Evolutionary conservation across 2,113 vertebrate species (phyloP).

Genomic region (Dunckerocampus dactyliophorus): DNA sequence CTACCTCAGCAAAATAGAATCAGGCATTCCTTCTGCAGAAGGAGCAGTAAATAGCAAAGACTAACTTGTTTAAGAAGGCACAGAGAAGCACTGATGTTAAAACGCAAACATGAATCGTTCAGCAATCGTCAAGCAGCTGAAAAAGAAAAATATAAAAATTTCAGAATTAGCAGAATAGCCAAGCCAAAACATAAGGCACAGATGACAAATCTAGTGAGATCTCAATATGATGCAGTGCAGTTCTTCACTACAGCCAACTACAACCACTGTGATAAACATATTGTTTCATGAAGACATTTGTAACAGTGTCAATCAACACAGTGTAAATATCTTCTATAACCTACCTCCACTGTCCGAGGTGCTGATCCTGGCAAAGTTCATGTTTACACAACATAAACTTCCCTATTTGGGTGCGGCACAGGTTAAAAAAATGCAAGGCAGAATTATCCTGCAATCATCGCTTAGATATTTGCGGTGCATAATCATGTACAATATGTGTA

Average conservation of each 20-base stretch:
- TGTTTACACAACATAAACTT: slow-evolving; percentile 3
- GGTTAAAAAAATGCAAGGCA: background rate
- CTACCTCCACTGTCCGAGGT: slow-evolving; percentile 39
- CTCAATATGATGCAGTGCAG: background rate
- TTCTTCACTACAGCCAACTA: background rate
- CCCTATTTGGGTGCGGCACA: background rate
- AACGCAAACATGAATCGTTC: background rate
- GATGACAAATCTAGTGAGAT: background rate
- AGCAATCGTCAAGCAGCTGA: background rate
- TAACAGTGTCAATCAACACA: background rate
- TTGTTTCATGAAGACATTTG: background rate
- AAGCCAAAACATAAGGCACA: background rate
- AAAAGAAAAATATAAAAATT: background rate
- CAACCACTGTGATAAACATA: background rate
- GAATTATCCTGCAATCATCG: background rate
- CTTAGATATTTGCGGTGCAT: background rate
- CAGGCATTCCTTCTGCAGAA: background rate
- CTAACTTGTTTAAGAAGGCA: background rate
- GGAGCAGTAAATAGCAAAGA: background rate
- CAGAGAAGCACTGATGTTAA: background rate
- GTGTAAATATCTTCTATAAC: background rate
- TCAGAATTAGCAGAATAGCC: background rate
- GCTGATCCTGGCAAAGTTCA: slow-evolving; percentile 22
- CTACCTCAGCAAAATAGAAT: background rate
- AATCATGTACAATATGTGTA: background rate